These are phyloP conservation scores for Pongo pygmaeus DNA, from an alignment of 2,113 vertebrate species.

Conservation along the genomic window DNA sequence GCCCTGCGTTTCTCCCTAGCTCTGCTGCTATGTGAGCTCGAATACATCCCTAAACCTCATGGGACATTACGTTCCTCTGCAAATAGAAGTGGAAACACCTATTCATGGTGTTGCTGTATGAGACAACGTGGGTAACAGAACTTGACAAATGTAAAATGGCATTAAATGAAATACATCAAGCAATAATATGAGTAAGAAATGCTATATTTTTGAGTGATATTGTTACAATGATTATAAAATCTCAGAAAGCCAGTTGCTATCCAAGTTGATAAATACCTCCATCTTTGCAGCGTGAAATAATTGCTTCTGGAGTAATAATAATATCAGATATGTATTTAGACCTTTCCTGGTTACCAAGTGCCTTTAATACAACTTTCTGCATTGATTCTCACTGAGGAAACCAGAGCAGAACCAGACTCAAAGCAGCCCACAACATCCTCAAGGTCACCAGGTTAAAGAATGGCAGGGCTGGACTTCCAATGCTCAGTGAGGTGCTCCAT, in stretches of 20 bases:
- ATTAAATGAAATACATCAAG: not conserved
- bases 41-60: not conserved
- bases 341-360: not conserved
- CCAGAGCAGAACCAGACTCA: not conserved
- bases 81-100: not conserved
- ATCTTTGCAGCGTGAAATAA: not conserved
- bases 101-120: not conserved
- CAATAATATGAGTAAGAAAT: not conserved
- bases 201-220: not conserved
- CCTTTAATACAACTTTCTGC: not conserved
- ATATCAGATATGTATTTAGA: not conserved
- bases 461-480: not conserved
- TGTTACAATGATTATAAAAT: not conserved
- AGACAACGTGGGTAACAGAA: not conserved
- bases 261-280: not conserved
- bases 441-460: not conserved
- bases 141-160: not conserved
- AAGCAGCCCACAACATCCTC: not conserved
- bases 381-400: constrained; percentile 15
- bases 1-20: not conserved
- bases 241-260: not conserved
- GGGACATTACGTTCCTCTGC: not conserved
- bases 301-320: not conserved
- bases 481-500: not conserved
- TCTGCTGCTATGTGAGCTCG: not conserved